Base-by-base conservation (phyloP, 2,888 invertebrate genomes). In the Meandrusa payeni region DNA sequence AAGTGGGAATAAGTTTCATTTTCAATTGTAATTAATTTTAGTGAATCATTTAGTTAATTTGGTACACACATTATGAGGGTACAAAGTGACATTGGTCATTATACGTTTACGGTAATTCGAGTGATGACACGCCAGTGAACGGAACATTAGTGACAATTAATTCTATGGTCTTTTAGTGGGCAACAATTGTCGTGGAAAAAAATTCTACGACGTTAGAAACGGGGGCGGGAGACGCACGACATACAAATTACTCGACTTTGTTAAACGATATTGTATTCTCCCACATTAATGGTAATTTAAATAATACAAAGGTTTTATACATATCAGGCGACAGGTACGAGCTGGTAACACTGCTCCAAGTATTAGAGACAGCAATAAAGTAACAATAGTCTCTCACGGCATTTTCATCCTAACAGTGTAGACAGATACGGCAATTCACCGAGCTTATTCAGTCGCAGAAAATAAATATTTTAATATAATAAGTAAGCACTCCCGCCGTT, bases 161-260 rank as follows among this genome's bases (percentile, higher is more conserved):
- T 80, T 79, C 79, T 78, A 80, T 79, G 78, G 76, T 54, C 59
- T 60, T 78, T 76, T 67, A 62, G 63, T 61, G 59, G 41, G 64
- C 76, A 74, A 82, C 75, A 76, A 83, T 82, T 83, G 81, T 70
- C 81, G 82, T 82, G 83, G 82, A 70, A 79, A 80, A 73, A 69
- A 65, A 50, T 29, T 47, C 15, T 42, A 47, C 34, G 54, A 12
- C 17, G 6, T 5, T 13, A 6, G 12, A 6, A 77, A 76, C 64
- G 78, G 75, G 81, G 69, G 73, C 63, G 55, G 36, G 45, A 28
- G 22, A n/a, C 2, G 10, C 15, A 3, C 4, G 10, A 9, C 17
- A 5, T 12, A 15, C 27, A 15, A 41, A 33, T 41, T 28, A 19
- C 12, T 27, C 9, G 6, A 10, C 17, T n/a, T 37, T 29, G 28